These are phyloP conservation scores for Rhinopomastus cyanomelas DNA, from an alignment of 2,113 vertebrate genomes.

Conservation along the genomic window DNA sequence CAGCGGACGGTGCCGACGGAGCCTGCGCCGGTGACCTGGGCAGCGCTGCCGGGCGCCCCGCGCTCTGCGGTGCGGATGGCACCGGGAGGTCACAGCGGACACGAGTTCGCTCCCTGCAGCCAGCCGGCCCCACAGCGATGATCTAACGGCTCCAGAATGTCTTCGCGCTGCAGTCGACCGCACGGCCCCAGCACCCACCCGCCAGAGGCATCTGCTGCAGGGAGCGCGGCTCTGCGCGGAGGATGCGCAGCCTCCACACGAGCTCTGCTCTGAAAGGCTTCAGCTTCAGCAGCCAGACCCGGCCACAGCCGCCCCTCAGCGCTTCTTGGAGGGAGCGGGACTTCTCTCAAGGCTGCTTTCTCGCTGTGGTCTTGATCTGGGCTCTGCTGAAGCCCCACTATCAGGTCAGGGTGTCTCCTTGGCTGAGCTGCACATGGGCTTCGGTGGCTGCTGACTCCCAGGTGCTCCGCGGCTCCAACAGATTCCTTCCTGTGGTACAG, in stretches of 20 bases:
- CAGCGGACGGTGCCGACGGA: accelerated
- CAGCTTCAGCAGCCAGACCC: background rate
- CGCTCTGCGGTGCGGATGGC: background rate
- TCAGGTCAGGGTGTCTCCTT: background rate
- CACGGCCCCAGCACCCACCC: background rate
- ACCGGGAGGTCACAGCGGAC: background rate
- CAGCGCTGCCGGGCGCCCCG: background rate
- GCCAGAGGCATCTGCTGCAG: background rate
- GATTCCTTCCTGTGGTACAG: background rate
- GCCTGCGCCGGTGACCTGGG: accelerated
- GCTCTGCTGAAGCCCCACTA: background rate
- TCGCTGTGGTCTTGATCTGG: background rate
- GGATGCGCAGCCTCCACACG: background rate
- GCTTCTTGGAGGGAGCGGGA: background rate
- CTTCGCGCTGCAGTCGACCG: background rate
- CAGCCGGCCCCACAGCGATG: background rate
- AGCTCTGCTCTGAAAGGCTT: background rate
- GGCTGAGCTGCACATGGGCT: background rate
- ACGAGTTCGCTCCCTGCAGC: background rate
- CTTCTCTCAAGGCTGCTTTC: background rate
- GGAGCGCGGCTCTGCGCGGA: background rate
- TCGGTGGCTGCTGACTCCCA: background rate
- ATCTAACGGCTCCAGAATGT: background rate
- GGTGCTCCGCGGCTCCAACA: background rate
- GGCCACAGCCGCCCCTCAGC: background rate